Conservation (phyloP, 2,888 invertebrate species). For the Julus scandinavius region DNA sequence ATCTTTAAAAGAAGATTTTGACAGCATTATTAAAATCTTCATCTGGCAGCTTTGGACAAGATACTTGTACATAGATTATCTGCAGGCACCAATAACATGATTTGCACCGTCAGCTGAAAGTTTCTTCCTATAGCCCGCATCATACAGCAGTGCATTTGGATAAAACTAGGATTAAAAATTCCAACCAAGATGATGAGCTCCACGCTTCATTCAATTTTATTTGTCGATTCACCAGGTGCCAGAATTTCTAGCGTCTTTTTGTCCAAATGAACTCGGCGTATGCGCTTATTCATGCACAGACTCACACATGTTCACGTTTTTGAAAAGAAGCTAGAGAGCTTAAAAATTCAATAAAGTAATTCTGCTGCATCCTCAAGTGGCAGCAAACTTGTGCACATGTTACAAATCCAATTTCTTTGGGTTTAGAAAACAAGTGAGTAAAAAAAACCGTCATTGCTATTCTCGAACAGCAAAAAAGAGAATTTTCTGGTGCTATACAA, state of each 20-base stretch:
- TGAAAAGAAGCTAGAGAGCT: background rate
- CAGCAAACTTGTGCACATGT: background rate
- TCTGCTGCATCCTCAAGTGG: background rate
- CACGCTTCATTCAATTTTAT: conserved; percentile 10
- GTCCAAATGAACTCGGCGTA: background rate
- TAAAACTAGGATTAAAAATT: background rate
- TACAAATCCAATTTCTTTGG: conserved; percentile 10
- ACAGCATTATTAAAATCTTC: background rate
- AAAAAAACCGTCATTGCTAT: background rate
- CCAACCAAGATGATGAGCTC: background rate
- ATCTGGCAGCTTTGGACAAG: background rate
- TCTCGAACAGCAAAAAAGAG: background rate
- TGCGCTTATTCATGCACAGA: background rate
- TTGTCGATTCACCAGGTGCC: background rate
- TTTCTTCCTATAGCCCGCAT: background rate
- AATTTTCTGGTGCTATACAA: background rate
- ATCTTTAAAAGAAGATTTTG: background rate
- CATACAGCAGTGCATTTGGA: background rate
- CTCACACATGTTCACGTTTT: background rate
- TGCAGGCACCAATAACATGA: background rate
- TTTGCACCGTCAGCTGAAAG: background rate
- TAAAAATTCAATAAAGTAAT: background rate
- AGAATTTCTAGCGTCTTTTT: background rate
- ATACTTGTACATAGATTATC: background rate
- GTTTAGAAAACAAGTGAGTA: background rate